Conservation (phyloP, 2,797 vertebrate genomes). For the Tamandua tetradactyla region DNA sequence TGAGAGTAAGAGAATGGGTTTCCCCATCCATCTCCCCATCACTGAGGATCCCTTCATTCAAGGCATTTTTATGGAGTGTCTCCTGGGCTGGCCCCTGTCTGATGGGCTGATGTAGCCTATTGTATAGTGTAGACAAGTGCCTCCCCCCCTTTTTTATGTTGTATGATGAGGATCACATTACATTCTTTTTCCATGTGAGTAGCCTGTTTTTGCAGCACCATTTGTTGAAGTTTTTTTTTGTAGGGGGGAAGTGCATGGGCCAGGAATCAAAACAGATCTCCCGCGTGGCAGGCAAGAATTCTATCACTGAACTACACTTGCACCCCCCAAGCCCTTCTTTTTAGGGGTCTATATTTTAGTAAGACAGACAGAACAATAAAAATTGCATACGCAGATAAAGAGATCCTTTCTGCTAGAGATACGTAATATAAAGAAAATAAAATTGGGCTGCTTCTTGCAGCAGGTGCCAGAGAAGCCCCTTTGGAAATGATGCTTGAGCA, state of each 20-base stretch:
- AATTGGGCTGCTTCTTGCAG: not conserved
- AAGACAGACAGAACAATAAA: slow-evolving; percentile 8
- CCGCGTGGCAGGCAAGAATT: too few relatives aligned
- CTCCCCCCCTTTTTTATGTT: too few relatives aligned
- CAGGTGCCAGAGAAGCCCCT: not conserved
- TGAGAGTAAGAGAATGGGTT: not conserved
- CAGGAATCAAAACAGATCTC: too few relatives aligned
- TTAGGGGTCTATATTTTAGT: not conserved
- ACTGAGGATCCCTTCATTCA: slow-evolving; percentile 15
- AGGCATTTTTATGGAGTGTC: not conserved
- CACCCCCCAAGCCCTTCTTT: too few relatives aligned
- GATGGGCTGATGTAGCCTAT: too few relatives aligned
- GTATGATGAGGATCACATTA: too few relatives aligned
- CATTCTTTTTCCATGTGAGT: too few relatives aligned
- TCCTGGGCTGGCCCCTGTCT: not conserved
- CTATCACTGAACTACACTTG: too few relatives aligned
- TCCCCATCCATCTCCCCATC: not conserved
- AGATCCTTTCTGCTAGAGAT: not conserved
- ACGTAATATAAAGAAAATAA: not conserved
- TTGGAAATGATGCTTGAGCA: not conserved
- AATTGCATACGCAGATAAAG: not conserved
- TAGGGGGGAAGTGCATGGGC: too few relatives aligned
- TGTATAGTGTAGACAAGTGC: too few relatives aligned
- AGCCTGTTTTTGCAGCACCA: too few relatives aligned
- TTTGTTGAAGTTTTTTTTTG: too few relatives aligned